These are phyloP conservation scores for Mirza zaza DNA, from an alignment of 2,113 vertebrate species.

Conservation along the genomic window DNA sequence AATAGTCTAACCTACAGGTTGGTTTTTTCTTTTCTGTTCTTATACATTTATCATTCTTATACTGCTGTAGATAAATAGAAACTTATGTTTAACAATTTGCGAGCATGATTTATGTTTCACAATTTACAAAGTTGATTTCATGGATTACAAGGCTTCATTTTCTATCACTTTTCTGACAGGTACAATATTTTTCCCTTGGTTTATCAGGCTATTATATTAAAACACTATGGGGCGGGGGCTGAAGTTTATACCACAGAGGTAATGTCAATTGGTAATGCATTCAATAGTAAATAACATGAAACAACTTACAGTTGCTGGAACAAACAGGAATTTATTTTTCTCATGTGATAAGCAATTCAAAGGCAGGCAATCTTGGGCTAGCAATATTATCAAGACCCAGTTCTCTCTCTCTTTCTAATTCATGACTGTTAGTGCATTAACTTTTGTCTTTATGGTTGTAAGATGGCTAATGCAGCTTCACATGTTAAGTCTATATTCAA, in stretches of 20 bases:
- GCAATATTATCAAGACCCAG: neutral
- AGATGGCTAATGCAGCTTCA: neutral
- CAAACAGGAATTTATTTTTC: slow-evolving; percentile 41
- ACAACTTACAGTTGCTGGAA: slow-evolving; percentile 21
- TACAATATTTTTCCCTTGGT: slow-evolving; percentile 16
- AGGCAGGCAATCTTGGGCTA: neutral
- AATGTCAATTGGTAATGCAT: slow-evolving; percentile 13
- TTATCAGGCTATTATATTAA: slow-evolving; percentile 27
- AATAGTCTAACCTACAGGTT: neutral
- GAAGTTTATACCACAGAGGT: neutral
- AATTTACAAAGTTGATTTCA: slow-evolving; percentile 46
- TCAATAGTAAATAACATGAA: slow-evolving; percentile 56
- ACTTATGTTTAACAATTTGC: slow-evolving; percentile 41
- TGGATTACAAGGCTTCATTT: slow-evolving; percentile 12
- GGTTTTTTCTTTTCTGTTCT: neutral
- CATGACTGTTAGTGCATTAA: neutral
- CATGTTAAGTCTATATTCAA: neutral
- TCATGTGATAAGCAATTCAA: slow-evolving; percentile 15
- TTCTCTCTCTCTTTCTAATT: slow-evolving; percentile 25
- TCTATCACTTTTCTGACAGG: slow-evolving; percentile 39
- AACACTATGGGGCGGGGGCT: neutral
- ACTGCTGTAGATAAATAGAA: slow-evolving; percentile 18
- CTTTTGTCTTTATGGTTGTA: slow-evolving; percentile 1
- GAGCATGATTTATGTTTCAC: slow-evolving; percentile 3
- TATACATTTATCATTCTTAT: slow-evolving; percentile 14